Evolutionary conservation across 2,888 invertebrate genomes (phyloP).

Genomic region (Scaptodrosophila latifasciaeformis): DNA sequence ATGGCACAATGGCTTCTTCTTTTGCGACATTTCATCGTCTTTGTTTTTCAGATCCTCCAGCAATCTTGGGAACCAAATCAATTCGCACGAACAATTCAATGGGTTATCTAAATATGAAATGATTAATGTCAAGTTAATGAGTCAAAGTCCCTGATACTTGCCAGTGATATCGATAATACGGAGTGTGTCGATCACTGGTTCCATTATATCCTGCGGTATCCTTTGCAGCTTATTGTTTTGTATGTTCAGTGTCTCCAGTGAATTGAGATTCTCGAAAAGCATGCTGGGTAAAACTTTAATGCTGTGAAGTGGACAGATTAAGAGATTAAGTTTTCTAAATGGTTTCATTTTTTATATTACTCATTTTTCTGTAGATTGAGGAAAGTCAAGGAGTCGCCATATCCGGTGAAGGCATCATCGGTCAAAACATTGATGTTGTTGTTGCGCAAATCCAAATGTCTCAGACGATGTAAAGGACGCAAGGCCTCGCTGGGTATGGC

Average conservation of each 20-base stretch:
- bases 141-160: constrained; percentile 74
- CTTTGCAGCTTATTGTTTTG: constrained; percentile 91
- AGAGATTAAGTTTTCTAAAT: constrained; percentile 1
- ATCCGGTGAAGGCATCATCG: constrained; percentile 91
- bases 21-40: constrained; percentile 91
- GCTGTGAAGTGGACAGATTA: too few species aligned
- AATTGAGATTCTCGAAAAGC: constrained; percentile 92
- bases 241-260: constrained; percentile 89
- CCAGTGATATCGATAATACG: constrained; percentile 92
- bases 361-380: constrained; percentile 93
- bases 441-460: constrained; percentile 89
- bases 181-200: constrained; percentile 89
- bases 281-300: constrained; percentile 87
- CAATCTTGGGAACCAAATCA: constrained; percentile 92
- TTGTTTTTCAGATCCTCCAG: constrained; percentile 85
- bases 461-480: constrained; percentile 87
- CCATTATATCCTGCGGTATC: constrained; percentile 91
- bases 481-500: constrained; percentile 90
- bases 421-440: constrained; percentile 89
- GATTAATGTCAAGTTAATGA: neutral
- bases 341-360: constrained; percentile 76
- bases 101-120: constrained; percentile 84
- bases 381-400: constrained; percentile 94
- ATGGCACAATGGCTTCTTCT: constrained; percentile 88
- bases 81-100: constrained; percentile 89